These are phyloP conservation scores for Protaetia brevitarsis DNA, from an alignment of 1,140 invertebrate species.

Conservation along the genomic window DNA sequence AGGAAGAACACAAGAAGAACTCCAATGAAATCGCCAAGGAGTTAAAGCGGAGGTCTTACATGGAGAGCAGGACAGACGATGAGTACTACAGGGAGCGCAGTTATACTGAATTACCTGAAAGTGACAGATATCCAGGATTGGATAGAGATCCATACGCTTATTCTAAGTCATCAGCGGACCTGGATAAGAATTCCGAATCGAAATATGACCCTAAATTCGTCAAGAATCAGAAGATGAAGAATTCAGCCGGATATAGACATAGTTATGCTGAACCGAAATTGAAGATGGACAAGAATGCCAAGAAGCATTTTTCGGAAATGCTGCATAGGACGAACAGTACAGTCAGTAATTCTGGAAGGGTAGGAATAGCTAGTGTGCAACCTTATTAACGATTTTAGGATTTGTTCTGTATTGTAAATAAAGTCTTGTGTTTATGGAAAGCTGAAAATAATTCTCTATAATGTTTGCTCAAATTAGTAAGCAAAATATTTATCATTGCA, in stretches of 20 bases:
- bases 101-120: slow-evolving; percentile 38
- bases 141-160: slow-evolving; percentile 25
- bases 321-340: slow-evolving; percentile 46
- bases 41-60: slow-evolving; percentile 50
- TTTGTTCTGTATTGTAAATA: too few species aligned
- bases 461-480: too few species aligned
- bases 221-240: slow-evolving; percentile 41
- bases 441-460: too few species aligned
- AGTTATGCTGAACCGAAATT: slow-evolving; percentile 53
- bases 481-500: too few species aligned
- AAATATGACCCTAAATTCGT: slow-evolving; percentile 41
- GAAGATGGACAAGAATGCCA: slow-evolving; percentile 36
- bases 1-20: slow-evolving; percentile 48
- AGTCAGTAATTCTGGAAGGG: slow-evolving; percentile 44
- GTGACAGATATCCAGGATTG: slow-evolving; percentile 31
- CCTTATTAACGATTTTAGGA: too few species aligned
- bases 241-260: slow-evolving; percentile 50
- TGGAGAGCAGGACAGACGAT: slow-evolving; percentile 35
- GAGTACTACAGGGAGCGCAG: slow-evolving; percentile 28
- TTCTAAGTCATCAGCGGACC: slow-evolving; percentile 38
- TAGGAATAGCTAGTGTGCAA: slow-evolving; percentile 49
- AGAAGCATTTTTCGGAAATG: slow-evolving; percentile 43
- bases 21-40: slow-evolving; percentile 51
- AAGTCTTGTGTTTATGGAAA: too few species aligned
- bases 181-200: slow-evolving; percentile 34